A percentile compares a stretch with the other conserved stretches of the same genome.
Conservation (phyloP, 2,888 invertebrate species). For the Agrochola lota region DNA sequence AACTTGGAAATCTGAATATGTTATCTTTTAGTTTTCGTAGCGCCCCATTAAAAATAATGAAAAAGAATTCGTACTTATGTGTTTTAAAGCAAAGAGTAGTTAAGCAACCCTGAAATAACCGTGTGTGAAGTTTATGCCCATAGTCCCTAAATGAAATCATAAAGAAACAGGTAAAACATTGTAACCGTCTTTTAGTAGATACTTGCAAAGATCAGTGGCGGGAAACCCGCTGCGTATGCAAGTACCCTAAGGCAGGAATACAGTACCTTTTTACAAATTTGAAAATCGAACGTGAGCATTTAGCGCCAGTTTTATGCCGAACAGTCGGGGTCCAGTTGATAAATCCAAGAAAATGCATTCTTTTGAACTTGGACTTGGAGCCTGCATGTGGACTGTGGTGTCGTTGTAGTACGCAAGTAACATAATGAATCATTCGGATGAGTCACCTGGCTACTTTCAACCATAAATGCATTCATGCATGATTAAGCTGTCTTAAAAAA, state of each 20-base stretch:
- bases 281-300: slow-evolving; percentile 3
- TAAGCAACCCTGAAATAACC: neutral
- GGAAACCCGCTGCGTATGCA: neutral
- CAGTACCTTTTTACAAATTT: neutral
- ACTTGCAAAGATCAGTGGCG: neutral
- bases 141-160: neutral
- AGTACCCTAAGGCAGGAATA: neutral
- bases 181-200: neutral
- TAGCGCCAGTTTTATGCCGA: neutral
- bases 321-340: neutral
- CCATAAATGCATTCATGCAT: neutral
- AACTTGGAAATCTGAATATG: neutral
- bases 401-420: neutral
- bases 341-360: neutral
- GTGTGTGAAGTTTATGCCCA: neutral
- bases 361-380: neutral
- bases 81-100: neutral
- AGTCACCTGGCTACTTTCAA: slow-evolving; percentile 15
- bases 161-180: neutral
- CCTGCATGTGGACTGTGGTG: neutral
- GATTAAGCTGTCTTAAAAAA: slow-evolving; percentile 7
- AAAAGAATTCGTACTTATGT: neutral
- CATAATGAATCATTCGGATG: slow-evolving; percentile 5
- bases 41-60: slow-evolving; percentile 14
- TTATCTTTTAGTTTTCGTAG: neutral